Conservation (phyloP, 2,113 vertebrate genomes). For the Pavo muticus region DNA sequence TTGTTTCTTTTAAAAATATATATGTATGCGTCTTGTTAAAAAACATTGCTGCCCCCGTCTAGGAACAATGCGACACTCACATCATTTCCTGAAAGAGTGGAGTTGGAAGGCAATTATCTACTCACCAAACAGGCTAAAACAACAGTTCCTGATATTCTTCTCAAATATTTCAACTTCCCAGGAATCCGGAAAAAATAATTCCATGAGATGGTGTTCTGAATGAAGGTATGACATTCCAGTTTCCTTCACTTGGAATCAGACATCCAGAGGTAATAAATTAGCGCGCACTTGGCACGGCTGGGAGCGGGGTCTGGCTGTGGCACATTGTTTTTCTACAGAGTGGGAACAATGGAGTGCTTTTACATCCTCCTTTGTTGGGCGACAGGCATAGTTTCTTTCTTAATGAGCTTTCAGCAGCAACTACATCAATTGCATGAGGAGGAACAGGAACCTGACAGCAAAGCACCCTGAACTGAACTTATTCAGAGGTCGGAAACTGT, state of each 20-base stretch:
- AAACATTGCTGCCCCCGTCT: constrained; percentile 60
- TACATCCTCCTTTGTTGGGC: background rate
- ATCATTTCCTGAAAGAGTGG: constrained; percentile 83
- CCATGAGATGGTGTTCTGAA: constrained; percentile 79
- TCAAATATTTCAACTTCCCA: constrained; percentile 85
- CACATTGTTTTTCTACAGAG: constrained; percentile 57
- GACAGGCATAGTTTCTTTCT: constrained; percentile 34
- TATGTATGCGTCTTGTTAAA: constrained; percentile 62
- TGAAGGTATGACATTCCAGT: constrained; percentile 78
- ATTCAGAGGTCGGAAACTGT: background rate
- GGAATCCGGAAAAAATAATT: constrained; percentile 89
- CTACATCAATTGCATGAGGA: background rate
- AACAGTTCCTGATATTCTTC: constrained; percentile 89
- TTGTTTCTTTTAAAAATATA: constrained; percentile 68
- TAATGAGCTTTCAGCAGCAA: constrained; percentile 7
- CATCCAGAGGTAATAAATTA: constrained; percentile 68
- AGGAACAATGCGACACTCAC: constrained; percentile 79
- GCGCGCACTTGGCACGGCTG: background rate
- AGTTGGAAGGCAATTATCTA: constrained; percentile 84
- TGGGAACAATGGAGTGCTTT: constrained; percentile 37
- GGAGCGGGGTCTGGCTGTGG: constrained; percentile 22
- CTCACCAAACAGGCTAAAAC: constrained; percentile 80
- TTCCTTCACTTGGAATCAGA: constrained; percentile 70
- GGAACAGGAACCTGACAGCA: constrained; percentile 12
- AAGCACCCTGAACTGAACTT: background rate